Evolutionary conservation across 2,797 vertebrate species (phyloP).

Genomic region (Philypnodon macrostomus): DNA sequence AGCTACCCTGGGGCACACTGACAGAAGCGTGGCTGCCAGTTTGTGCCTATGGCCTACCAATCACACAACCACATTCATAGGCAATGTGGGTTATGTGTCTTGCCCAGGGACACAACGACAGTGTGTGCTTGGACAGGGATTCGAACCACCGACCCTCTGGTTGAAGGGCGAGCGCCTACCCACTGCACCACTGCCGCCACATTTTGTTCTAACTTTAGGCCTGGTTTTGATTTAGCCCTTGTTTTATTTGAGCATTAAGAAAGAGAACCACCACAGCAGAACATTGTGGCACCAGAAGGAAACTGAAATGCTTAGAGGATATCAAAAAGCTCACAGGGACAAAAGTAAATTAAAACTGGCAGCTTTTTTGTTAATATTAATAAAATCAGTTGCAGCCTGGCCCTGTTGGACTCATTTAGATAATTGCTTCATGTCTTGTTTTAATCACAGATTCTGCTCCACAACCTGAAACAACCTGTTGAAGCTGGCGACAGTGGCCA

Average conservation of each 20-base stretch:
- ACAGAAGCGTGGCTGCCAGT: no score
- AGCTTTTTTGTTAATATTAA: background rate
- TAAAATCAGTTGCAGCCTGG: constrained; percentile 18
- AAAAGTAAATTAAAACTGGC: constrained; percentile 20
- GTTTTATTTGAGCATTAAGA: no score
- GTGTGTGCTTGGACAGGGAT: no score
- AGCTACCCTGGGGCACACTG: no score
- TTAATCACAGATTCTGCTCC: constrained; percentile 14
- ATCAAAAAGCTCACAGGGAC: constrained; percentile 9
- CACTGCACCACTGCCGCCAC: no score
- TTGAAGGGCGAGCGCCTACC: no score
- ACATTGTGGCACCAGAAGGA: background rate
- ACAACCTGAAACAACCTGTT: constrained; percentile 34
- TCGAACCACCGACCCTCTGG: no score
- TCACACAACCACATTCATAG: no score
- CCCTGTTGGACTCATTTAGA: constrained; percentile 15
- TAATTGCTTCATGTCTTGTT: constrained; percentile 32
- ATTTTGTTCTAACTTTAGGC: constrained; percentile 5
- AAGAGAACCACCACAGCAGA: constrained; percentile 2
- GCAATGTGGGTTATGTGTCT: no score
- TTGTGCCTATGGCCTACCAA: no score
- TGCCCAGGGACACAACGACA: no score
- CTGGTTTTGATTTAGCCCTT: no score
- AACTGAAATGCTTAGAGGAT: constrained; percentile 2
- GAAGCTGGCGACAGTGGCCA: constrained; percentile 17